A percentile compares a stretch with the other conserved stretches of the same genome.
Conservation (phyloP, 1,140 invertebrate genomes). For the Ridgeia piscesae region DNA sequence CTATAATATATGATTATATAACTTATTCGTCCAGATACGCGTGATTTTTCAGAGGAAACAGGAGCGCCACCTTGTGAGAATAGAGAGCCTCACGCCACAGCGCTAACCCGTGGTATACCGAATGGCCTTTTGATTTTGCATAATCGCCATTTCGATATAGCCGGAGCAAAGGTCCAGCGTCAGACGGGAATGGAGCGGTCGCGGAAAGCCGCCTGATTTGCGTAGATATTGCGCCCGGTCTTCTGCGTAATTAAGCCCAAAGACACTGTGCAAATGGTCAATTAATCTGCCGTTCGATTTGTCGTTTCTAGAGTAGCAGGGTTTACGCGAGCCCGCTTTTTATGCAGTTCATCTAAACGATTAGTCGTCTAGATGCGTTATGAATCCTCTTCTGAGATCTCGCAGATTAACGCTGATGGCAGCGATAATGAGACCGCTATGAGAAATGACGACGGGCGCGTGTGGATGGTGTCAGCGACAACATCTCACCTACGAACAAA, state of each 20-base stretch:
- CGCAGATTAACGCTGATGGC: neutral
- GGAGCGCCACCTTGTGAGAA: too few species aligned
- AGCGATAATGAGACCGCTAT: neutral
- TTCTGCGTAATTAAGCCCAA: neutral
- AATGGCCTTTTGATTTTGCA: neutral
- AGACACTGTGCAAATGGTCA: constrained; percentile 4
- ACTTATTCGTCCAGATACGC: too few species aligned
- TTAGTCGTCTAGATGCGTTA: neutral
- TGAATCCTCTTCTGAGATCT: neutral
- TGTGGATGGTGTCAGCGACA: neutral
- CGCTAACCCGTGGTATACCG: too few species aligned
- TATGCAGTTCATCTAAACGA: neutral
- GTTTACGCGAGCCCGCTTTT: neutral
- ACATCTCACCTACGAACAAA: neutral
- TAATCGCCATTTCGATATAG: neutral
- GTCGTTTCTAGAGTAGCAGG: neutral
- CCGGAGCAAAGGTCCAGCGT: neutral
- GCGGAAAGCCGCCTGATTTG: neutral
- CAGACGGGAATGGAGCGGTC: neutral
- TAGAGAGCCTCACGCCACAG: too few species aligned
- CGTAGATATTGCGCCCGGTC: neutral
- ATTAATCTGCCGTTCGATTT: neutral
- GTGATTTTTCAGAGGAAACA: too few species aligned
- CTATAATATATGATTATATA: too few species aligned
- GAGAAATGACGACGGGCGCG: neutral